Conservation (phyloP, 1,140 invertebrate genomes). For the Sitodiplosis mosellana region DNA sequence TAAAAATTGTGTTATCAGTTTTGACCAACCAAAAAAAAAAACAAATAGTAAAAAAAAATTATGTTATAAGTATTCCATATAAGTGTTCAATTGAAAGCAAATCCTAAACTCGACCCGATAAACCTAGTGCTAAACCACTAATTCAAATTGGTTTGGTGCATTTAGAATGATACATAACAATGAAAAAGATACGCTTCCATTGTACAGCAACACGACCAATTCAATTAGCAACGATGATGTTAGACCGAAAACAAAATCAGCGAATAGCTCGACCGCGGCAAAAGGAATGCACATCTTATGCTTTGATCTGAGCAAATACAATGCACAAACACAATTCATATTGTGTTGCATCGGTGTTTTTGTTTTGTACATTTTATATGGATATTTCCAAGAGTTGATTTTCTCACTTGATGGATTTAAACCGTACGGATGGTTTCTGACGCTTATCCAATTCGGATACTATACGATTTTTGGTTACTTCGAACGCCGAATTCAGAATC, state of each 20-base stretch:
- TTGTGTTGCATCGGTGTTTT: slow-evolving; percentile 64
- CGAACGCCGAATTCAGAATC: slow-evolving; percentile 48
- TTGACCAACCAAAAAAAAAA: too few species aligned
- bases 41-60: too few species aligned
- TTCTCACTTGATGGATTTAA: slow-evolving; percentile 77
- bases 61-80: too few species aligned
- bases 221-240: not conserved
- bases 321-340: slow-evolving; percentile 49
- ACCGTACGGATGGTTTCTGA: slow-evolving; percentile 82
- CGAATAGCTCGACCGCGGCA: slow-evolving; percentile 1
- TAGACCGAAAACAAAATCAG: slow-evolving; percentile 6
- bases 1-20: slow-evolving; percentile 8
- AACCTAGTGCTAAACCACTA: too few species aligned
- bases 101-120: too few species aligned
- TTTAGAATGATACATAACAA: too few species aligned
- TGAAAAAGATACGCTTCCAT: too few species aligned
- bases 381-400: slow-evolving; percentile 85
- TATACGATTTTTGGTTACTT: slow-evolving; percentile 65
- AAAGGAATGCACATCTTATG: slow-evolving; percentile 41
- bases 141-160: too few species aligned
- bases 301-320: slow-evolving; percentile 48
- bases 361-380: slow-evolving; percentile 75
- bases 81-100: not conserved
- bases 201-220: too few species aligned
- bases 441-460: slow-evolving; percentile 75